Conservation (phyloP, 2,888 invertebrate genomes). For the Sthenelais limicola region DNA sequence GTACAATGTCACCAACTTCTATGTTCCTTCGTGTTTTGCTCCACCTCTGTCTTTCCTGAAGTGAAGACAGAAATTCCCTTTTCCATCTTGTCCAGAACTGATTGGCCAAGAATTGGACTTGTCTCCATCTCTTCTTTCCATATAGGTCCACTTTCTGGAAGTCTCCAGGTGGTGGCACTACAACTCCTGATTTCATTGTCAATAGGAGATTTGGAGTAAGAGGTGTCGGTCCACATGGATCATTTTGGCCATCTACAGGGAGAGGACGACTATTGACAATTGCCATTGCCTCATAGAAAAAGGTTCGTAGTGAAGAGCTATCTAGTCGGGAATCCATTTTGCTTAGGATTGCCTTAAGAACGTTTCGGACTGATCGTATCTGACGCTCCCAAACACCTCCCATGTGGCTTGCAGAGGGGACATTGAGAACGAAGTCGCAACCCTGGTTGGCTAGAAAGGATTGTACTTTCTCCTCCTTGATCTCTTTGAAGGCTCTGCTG, state of each 20-base stretch:
- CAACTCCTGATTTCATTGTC: conserved; percentile 38
- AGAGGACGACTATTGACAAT: conserved; percentile 51
- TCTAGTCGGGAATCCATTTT: conserved; percentile 41
- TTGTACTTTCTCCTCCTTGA: conserved; percentile 33
- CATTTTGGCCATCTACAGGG: conserved; percentile 41
- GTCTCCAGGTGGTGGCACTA: conserved; percentile 30
- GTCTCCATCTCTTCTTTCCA: conserved; percentile 30
- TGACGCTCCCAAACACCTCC: conserved; percentile 58
- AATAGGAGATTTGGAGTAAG: conserved; percentile 44
- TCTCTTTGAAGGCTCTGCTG: conserved; percentile 21
- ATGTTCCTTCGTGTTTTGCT: conserved; percentile 3
- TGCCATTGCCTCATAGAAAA: conserved; percentile 49
- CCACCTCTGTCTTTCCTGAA: conserved; percentile 44
- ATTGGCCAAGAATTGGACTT: conserved; percentile 42
- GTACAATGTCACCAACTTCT: conserved; percentile 43
- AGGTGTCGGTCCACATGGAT: conserved; percentile 37
- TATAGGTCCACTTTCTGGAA: conserved; percentile 35
- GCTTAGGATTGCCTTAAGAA: conserved; percentile 46
- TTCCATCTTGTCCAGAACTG: conserved; percentile 44
- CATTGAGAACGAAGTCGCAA: conserved; percentile 49
- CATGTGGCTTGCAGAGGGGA: conserved; percentile 55
- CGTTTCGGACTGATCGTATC: conserved; percentile 52
- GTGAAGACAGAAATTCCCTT: conserved; percentile 33
- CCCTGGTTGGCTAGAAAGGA: background rate
- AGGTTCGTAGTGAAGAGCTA: conserved; percentile 47